Evolutionary conservation across 2,113 vertebrate genomes (phyloP).

Genomic region (Trematomus loennbergii): DNA sequence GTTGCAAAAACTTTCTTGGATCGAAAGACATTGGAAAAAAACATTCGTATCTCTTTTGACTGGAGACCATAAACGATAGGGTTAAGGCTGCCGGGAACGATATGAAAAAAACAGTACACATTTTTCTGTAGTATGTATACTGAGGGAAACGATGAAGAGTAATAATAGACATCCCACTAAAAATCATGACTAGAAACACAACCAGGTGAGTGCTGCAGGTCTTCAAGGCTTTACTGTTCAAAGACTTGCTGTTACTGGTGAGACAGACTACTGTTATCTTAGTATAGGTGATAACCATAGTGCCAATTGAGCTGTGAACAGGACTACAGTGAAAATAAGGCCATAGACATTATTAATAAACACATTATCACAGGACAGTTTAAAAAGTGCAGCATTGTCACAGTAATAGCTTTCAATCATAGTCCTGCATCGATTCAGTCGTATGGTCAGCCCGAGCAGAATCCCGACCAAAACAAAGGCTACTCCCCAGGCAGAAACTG

Average conservation of each 20-base stretch:
- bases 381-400: slow-evolving; percentile 44
- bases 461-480: slow-evolving; percentile 61
- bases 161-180: neutral
- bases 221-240: slow-evolving; percentile 77
- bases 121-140: neutral
- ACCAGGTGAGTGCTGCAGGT: slow-evolving; percentile 76
- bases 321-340: slow-evolving; percentile 57
- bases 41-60: neutral
- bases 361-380: slow-evolving; percentile 75
- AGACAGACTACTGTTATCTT: slow-evolving; percentile 70
- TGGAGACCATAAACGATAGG: neutral
- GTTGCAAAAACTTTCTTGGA: neutral
- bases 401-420: slow-evolving; percentile 63
- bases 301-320: slow-evolving; percentile 62
- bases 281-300: slow-evolving; percentile 68
- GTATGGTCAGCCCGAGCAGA: slow-evolving; percentile 68
- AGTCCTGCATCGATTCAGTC: slow-evolving; percentile 70
- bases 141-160: neutral
- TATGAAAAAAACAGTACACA: neutral
- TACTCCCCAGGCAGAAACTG: slow-evolving; percentile 65
- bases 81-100: neutral
- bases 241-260: slow-evolving; percentile 61
- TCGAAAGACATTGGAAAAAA: neutral
- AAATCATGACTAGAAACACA: slow-evolving; percentile 58
- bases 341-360: slow-evolving; percentile 75